Evolutionary conservation across 1,140 invertebrate species (phyloP).

Genomic region (Drosophila littoralis): DNA sequence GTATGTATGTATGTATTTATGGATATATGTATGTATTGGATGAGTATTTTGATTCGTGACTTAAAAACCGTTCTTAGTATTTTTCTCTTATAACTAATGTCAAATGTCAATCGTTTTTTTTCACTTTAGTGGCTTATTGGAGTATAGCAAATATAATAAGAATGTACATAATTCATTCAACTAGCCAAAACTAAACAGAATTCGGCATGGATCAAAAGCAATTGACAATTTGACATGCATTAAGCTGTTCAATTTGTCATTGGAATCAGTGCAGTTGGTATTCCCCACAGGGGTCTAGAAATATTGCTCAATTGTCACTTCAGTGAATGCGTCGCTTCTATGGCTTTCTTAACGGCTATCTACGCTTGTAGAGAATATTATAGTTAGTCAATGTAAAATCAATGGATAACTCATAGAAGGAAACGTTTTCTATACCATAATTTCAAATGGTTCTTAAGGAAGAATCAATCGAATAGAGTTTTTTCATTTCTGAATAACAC

Average conservation of each 20-base stretch:
- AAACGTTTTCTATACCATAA: no score
- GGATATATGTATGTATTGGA: no score
- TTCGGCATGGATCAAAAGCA: conserved; percentile 15
- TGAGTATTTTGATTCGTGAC: neutral
- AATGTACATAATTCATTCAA: conserved; percentile 59
- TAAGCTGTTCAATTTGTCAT: conserved; percentile 74
- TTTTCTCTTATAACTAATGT: neutral
- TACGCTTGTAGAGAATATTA: no score
- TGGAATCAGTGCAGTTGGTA: conserved; percentile 46
- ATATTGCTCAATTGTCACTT: conserved; percentile 80
- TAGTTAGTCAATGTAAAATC: no score
- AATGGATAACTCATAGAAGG: no score
- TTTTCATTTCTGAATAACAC: neutral
- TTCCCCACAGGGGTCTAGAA: conserved; percentile 46
- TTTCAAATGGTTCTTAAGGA: no score
- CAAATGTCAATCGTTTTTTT: neutral
- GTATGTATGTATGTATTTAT: no score
- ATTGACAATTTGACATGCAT: conserved; percentile 70
- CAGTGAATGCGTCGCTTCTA: conserved; percentile 53
- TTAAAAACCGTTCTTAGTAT: no score
- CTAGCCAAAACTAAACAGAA: conserved; percentile 41
- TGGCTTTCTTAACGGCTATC: neutral
- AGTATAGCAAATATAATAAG: conserved; percentile 7
- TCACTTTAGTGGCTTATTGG: neutral
- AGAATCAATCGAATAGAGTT: neutral